Conservation (phyloP, 1,140 invertebrate genomes). For the Philaenus spumarius region DNA sequence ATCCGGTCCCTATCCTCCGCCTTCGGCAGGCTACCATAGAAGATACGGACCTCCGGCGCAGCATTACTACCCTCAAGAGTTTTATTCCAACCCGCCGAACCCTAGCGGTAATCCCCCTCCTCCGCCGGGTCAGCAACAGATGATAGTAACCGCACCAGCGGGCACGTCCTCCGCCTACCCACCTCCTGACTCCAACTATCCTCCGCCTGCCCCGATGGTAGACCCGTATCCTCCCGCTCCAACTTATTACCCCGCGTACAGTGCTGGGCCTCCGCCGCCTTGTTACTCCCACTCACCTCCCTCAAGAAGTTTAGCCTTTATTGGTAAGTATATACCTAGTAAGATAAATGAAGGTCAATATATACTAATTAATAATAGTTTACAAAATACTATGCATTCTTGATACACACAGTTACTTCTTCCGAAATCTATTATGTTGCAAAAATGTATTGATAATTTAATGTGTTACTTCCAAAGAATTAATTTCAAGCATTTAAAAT, state of each 20-base stretch:
- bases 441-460: too few species aligned
- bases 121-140: slow-evolving; percentile 23
- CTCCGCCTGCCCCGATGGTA: slow-evolving; percentile 26
- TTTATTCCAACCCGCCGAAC: slow-evolving; percentile 22
- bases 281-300: slow-evolving; percentile 64
- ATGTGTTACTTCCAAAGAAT: too few species aligned
- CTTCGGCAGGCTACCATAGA: slow-evolving; percentile 30
- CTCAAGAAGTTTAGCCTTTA: slow-evolving; percentile 47
- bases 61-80: slow-evolving; percentile 39
- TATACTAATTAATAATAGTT: too few species aligned
- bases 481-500: too few species aligned
- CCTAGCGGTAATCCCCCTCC: slow-evolving; percentile 25
- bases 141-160: slow-evolving; percentile 38
- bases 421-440: too few species aligned
- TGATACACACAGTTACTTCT: too few species aligned
- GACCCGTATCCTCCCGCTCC: slow-evolving; percentile 36
- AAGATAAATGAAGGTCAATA: too few species aligned
- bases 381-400: too few species aligned
- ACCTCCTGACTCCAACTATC: slow-evolving; percentile 41
- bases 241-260: slow-evolving; percentile 56
- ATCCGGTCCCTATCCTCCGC: slow-evolving; percentile 34
- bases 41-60: slow-evolving; percentile 31
- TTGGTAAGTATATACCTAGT: slow-evolving; percentile 29
- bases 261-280: slow-evolving; percentile 39
- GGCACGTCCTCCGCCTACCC: slow-evolving; percentile 30